Evolutionary conservation across 2,797 vertebrate species (phyloP), one percentile per base, ranked within the genome.

Genomic region (Chaunax sp.): DNA sequence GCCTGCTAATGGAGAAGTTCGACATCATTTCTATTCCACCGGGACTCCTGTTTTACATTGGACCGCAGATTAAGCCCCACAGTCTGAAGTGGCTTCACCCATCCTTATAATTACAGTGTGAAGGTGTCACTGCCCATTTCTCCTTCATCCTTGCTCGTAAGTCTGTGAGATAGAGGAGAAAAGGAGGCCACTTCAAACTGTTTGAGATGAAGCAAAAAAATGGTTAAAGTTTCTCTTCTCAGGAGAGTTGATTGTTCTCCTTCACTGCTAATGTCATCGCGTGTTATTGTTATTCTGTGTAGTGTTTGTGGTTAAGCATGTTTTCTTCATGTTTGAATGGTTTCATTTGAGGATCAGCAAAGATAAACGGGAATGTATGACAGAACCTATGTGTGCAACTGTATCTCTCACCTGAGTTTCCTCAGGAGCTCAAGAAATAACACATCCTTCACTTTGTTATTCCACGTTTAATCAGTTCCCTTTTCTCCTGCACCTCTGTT

Each of bases 11-110:
- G 25, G 40, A 52, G 4, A 66, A 40, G 14, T 38, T 58, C 1
- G 23, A 35, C 13, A 15, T 20, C 25, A 6, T 73, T 56, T 35
- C 5, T 33, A 4, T 14, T 40, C 1, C 44, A 14, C 10, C 43
- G 28, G 55, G 53, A 57, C 40, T 87, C 84, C 89, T 89, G 86
- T 87, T 90, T 91, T 89, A 88, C 83, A 86, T 55, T 83, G 66
- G 16, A 58, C 55, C 33, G 72, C 56, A 56, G 43, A 13, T 66
- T 2, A 2, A 54, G 9, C 25, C 66, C 65, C 69, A 56, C 71
- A 73, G 77, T 86, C 44, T 86, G 33, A 80, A 77, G 78, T 85
- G 80, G 81, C 71, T 64, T 51, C 56, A 44, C 46, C 52, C 22
- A 22, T n/a, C 26, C 56, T 52, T 58, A 22, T 30, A 6, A 23